phyloP scores from a whole-genome alignment of 2,888 invertebrate species.

The Tiliacea citrago region DNA sequence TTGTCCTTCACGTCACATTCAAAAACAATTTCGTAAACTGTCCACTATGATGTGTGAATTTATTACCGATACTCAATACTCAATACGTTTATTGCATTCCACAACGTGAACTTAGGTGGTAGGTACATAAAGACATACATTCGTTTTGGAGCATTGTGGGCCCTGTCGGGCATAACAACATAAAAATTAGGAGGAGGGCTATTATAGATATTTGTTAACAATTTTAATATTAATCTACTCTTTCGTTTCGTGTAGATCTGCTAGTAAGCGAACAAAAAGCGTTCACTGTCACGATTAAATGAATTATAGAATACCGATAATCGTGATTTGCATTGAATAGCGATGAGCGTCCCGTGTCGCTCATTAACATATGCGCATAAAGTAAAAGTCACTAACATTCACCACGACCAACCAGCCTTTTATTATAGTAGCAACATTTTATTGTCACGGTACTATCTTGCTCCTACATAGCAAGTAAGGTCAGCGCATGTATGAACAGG shows the following conservation, averaged over 20 bases:
- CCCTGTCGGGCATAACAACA: no score
- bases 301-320: conserved; percentile 47
- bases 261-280: conserved; percentile 15
- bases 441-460: conserved; percentile 47
- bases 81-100: no score
- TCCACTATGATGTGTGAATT: conserved; percentile 24
- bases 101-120: no score
- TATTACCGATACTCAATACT: no score
- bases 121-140: no score
- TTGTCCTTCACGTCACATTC: conserved; percentile 27
- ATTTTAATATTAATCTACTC: no score
- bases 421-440: conserved; percentile 24
- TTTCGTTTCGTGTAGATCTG: no score
- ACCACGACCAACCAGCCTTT: conserved; percentile 16
- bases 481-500: conserved; percentile 61
- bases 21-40: conserved; percentile 30
- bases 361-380: conserved; percentile 61
- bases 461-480: conserved; percentile 46
- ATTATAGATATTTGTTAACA: no score
- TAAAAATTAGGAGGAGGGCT: no score
- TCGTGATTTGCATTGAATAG: conserved; percentile 68
- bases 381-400: conserved; percentile 51
- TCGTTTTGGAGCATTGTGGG: no score
- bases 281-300: conserved; percentile 44
- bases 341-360: conserved; percentile 44